Evolutionary conservation across 2,888 invertebrate species (phyloP), one percentile per base, ranked within the genome.

Genomic region (Cremastinae sp.): DNA sequence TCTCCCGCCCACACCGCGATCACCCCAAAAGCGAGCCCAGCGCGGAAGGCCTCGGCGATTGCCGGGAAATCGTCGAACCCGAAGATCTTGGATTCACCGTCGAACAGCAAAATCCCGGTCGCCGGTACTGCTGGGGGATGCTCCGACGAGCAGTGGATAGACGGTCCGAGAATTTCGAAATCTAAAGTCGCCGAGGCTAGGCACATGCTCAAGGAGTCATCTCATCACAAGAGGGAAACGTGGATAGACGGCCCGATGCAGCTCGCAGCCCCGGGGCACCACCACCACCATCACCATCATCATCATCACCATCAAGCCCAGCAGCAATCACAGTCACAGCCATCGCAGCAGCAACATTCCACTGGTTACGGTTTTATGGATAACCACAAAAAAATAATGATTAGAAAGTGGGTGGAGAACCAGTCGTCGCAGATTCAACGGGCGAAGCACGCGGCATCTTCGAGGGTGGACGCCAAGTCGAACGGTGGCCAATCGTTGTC

Each of bases 171-270:
- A 86, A 96, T 97, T 83, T 96, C 95, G 0, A 94, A 95, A 85
- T 95, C 94, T 14, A 95, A 95, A 89, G 93, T 95, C 62, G 96
- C 95, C 0, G 96, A 96, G 89, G 96, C 95, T 0, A 91, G 96
- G 54, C 95, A 95, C 86, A 92, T 96, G 80, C 92, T 95, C 86
- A 95, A 95, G 84, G 95, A 96, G n/a, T n/a, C n/a, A 90, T 92
- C 94, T 0, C 93, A 95, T 87, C 95, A 95, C 85, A 95, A 96
- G 89, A 92, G 94, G 51, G 98, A 98, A 90, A 97, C 96, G 1
- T 98, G 98, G 98, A 95, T 98, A 66, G 98, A 98, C 88, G 98
- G 98, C 0, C 98, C 98, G 0, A 95, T 96, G 92, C 95, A 95
- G 83, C 91, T 85, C 91, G 84, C 91, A 90, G 71, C 91, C 89